Percentiles rank a stretch among this genome's conserved stretches.
These are phyloP conservation scores for Saxidomus purpurata DNA, from an alignment of 1,140 invertebrate genomes.

Conservation along the genomic window DNA sequence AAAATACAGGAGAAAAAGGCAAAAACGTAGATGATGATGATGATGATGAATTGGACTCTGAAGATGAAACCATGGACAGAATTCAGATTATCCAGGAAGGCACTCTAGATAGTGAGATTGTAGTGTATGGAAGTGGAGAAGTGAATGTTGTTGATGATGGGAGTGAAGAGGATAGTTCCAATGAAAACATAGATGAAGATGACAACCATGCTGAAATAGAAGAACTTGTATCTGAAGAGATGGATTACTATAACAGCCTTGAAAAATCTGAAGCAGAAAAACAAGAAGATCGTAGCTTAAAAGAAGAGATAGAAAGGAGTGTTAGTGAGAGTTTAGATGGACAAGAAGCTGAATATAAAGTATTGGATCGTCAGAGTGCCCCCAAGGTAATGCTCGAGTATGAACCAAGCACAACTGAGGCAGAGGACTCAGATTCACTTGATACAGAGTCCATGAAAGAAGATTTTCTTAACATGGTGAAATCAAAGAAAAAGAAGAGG, in stretches of 20 bases:
- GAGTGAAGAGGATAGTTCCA: constrained; percentile 46
- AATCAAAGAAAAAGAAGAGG: constrained; percentile 11
- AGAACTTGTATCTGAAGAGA: constrained; percentile 49
- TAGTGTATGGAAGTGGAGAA: constrained; percentile 1
- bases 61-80: constrained; percentile 54
- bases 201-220: constrained; percentile 48
- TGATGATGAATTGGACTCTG: constrained; percentile 46
- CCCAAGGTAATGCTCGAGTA: constrained; percentile 57
- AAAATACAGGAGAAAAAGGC: not conserved
- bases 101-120: not conserved
- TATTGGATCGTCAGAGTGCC: constrained; percentile 48
- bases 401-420: constrained; percentile 62
- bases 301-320: constrained; percentile 44
- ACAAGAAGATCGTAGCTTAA: not conserved
- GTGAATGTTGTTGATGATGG: constrained; percentile 51
- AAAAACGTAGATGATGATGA: not conserved
- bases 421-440: constrained; percentile 45
- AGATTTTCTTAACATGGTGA: not conserved
- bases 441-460: constrained; percentile 54
- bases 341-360: constrained; percentile 5
- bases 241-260: constrained; percentile 17
- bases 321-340: constrained; percentile 17
- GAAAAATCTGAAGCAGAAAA: not conserved
- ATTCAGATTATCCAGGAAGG: not conserved
- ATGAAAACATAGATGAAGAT: constrained; percentile 51